Percentiles rank a stretch among this genome's conserved stretches.
These are phyloP conservation scores for Monoplex corrugatus DNA, from an alignment of 2,888 invertebrate genomes.

Conservation along the genomic window DNA sequence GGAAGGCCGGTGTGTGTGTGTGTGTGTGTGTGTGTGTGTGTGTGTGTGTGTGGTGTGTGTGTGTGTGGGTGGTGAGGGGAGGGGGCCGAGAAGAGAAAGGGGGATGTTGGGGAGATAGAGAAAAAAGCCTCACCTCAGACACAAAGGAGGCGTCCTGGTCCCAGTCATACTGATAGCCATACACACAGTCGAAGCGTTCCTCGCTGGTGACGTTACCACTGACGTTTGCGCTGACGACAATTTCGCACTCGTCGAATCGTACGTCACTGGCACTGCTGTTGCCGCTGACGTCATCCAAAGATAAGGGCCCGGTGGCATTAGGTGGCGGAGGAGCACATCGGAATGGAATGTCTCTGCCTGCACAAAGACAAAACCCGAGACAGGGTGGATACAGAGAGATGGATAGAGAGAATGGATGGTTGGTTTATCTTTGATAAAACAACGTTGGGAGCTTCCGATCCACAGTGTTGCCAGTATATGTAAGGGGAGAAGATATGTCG, in stretches of 20 bases:
- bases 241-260: conserved; percentile 44
- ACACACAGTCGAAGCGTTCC: conserved; percentile 30
- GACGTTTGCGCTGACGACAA: conserved; percentile 38
- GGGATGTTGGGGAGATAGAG: not conserved
- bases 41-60: not conserved
- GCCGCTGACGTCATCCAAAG: conserved; percentile 26
- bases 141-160: conserved; percentile 45
- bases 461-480: too few relatives aligned
- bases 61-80: not conserved
- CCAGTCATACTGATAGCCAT: conserved; percentile 47
- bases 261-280: conserved; percentile 16
- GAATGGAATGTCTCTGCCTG: conserved; percentile 30
- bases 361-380: not conserved
- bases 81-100: not conserved
- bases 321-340: not conserved
- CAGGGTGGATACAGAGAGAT: not conserved
- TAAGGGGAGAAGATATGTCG: too few relatives aligned
- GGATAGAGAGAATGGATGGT: too few relatives aligned
- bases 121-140: conserved; percentile 41
- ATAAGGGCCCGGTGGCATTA: not conserved
- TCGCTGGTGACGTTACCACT: not conserved
- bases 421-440: too few relatives aligned
- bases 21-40: not conserved
- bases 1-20: too few relatives aligned
- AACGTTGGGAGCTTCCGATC: too few relatives aligned